These are phyloP conservation scores for Dorcus parallelipipedus DNA, from an alignment of 2,888 invertebrate genomes.

Conservation along the genomic window DNA sequence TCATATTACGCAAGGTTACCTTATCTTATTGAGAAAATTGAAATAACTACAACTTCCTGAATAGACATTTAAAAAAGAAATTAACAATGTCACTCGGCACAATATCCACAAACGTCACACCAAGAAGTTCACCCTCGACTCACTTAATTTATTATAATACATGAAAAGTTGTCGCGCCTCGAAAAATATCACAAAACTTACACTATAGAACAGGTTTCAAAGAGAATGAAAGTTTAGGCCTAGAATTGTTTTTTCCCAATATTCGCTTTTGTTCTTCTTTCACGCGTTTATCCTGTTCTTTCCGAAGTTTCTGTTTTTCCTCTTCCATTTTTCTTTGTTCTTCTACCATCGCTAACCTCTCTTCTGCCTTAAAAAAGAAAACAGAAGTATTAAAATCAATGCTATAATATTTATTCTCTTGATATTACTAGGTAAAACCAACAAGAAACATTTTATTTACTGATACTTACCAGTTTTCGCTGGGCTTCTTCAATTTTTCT, in stretches of 20 bases:
- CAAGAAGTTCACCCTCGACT: no score
- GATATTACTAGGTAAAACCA: no score
- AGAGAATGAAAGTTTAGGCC: constrained; percentile 91
- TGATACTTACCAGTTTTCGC: constrained; percentile 80
- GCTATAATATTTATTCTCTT: no score
- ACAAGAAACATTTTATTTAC: background rate
- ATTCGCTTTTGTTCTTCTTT: constrained; percentile 97
- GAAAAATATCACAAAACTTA: background rate
- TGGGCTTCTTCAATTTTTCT: constrained; percentile 96
- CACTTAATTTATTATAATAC: background rate
- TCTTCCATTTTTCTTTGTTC: constrained; percentile 96
- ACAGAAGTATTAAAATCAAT: background rate
- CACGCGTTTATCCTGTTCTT: constrained; percentile 87
- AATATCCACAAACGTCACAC: no score
- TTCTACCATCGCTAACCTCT: constrained; percentile 92
- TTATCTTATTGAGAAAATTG: no score
- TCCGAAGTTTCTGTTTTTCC: constrained; percentile 86
- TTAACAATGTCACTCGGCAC: no score
- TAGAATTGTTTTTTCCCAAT: constrained; percentile 93
- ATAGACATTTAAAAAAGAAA: no score
- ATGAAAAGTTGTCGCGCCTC: background rate
- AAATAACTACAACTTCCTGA: no score
- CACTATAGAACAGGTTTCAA: constrained; percentile 68
- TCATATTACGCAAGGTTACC: no score
- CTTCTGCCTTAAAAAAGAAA: constrained; percentile 75